Base-by-base conservation (phyloP, 2,113 vertebrate genomes). In the Carettochelys insculpta region DNA sequence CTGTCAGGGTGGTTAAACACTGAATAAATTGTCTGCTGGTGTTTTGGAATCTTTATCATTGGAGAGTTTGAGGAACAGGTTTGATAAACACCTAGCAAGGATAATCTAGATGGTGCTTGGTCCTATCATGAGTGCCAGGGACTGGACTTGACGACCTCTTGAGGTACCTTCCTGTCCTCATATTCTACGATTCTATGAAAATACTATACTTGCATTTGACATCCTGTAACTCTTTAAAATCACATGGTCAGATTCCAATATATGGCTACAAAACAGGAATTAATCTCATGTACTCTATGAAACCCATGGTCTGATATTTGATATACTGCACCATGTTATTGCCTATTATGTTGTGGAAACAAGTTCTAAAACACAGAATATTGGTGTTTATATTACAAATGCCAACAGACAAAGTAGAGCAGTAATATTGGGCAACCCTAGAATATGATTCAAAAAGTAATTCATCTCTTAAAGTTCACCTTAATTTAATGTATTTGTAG, bases 401-500 rank as follows among this genome's bases (percentile, higher is more conserved):
- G 31, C 50, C 80, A n/a, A 85, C 24, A 22, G 86, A 13, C 22
- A 86, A 80, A 41, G 11, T 92, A 91, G 80, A 86, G 43, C 22
- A 73, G 76, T 4, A 6, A 19, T 77, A 0, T 85, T 94, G 73
- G 71, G 83, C 43, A 94, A 92, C 73, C 56, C 27, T 12, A 82
- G 45, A 86, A 22, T 86, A 91, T 92, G 79, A 92, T 87, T 91
- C 91, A 92, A 90, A 88, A 61, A 97, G 93, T 91, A 95, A 98
- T 97, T 95, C 53, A 95, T 97, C 87, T 93, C 88, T 47, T 90
- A 89, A 97, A 97, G 97, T 97, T 98, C 97, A 97, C 95, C 95
- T 97, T 97, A 97, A 97, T 96, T 96, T 97, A 97, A 97, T 96
- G 95, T 97, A 98, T 97, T 98, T 98, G 97, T 96, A 94, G 94